These are phyloP conservation scores for Temnothorax ravouxi DNA, from an alignment of 2,888 invertebrate species.

Conservation along the genomic window DNA sequence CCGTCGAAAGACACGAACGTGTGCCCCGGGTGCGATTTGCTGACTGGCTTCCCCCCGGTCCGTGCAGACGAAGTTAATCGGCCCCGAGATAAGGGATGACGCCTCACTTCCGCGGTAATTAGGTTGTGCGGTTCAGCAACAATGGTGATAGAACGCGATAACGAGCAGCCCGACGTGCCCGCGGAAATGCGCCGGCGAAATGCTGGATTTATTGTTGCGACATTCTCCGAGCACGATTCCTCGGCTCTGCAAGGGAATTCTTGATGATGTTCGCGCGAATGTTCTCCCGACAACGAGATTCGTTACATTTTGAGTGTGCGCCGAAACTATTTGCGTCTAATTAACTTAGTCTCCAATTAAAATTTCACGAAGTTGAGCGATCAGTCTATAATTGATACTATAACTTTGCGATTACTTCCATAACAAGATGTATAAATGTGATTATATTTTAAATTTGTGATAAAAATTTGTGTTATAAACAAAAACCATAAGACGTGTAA, in stretches of 20 bases:
- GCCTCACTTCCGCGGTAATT: constrained; percentile 77
- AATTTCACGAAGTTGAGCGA: not conserved
- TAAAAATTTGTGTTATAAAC: too few relatives aligned
- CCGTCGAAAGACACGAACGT: constrained; percentile 42
- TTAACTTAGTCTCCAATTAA: constrained; percentile 4
- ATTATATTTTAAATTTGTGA: not conserved
- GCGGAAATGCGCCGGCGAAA: constrained; percentile 60
- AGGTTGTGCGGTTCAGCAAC: constrained; percentile 76
- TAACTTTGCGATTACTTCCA: not conserved
- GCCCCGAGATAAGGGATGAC: constrained; percentile 77
- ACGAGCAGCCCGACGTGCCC: constrained; percentile 65
- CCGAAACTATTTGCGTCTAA: constrained; percentile 18
- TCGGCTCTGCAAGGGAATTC: constrained; percentile 29
- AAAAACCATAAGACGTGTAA: not conserved
- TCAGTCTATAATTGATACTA: not conserved
- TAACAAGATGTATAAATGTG: not conserved
- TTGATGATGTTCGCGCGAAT: constrained; percentile 35
- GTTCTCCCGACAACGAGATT: constrained; percentile 17
- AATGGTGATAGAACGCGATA: constrained; percentile 71
- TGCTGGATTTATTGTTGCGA: constrained; percentile 61
- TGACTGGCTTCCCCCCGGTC: constrained; percentile 48
- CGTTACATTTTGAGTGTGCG: not conserved
- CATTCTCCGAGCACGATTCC: constrained; percentile 40
- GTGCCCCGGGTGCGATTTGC: constrained; percentile 56
- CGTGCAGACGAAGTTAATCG: constrained; percentile 75